Percentiles rank a stretch among this genome's conserved stretches.
phyloP scores from a whole-genome alignment of 1,140 invertebrate species.

The Temnothorax nylanderi region DNA sequence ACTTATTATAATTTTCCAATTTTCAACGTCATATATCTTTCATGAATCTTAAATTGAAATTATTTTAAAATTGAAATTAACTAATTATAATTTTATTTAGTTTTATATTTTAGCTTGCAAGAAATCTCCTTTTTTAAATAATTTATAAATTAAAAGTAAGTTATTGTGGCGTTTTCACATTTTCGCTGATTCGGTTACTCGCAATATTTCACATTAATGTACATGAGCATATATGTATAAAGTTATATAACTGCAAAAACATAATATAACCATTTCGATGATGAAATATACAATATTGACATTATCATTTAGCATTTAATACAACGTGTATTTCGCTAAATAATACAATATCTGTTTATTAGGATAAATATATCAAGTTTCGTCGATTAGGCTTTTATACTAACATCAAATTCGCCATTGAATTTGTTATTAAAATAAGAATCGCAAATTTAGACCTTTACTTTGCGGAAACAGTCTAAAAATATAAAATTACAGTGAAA shows the following conservation, averaged over 20 bases:
- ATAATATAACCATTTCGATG: not conserved
- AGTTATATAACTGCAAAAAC: not conserved
- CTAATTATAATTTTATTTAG: not conserved
- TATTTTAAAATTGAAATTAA: slow-evolving; percentile 4
- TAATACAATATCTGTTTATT: not conserved
- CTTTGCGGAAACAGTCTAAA: not conserved
- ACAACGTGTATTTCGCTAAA: not conserved
- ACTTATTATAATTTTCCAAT: not conserved
- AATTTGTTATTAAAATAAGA: not conserved
- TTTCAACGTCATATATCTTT: not conserved
- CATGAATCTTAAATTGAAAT: not conserved
- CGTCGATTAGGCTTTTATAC: not conserved
- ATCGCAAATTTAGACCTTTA: not conserved
- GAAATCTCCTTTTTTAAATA: not conserved
- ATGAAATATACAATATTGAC: not conserved
- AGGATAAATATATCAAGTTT: not conserved
- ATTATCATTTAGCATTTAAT: slow-evolving; percentile 6
- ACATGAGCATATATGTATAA: not conserved
- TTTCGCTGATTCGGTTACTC: not conserved
- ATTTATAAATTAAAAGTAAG: not conserved
- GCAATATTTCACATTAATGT: not conserved
- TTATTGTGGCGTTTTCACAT: not conserved
- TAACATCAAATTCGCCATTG: not conserved
- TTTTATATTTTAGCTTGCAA: not conserved
- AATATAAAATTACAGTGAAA: not conserved